Percentiles rank a stretch among this genome's conserved stretches.
phyloP scores from a whole-genome alignment of 2,888 invertebrate species.

The Liopterus haemorrhoidalis region DNA sequence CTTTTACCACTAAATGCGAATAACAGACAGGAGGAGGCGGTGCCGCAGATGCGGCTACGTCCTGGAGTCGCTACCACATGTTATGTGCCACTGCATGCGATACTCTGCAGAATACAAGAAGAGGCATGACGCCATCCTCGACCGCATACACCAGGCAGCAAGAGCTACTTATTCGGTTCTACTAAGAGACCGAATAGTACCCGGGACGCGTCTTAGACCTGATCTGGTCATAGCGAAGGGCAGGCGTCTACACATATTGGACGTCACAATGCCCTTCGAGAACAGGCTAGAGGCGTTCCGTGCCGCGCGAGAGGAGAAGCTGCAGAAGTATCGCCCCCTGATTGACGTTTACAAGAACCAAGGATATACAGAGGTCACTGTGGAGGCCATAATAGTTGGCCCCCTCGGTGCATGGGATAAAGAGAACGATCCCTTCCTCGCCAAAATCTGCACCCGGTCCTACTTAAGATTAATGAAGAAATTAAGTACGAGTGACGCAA shows the following conservation, averaged over 20 bases:
- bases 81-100: constrained; percentile 38
- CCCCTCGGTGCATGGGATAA: constrained; percentile 38
- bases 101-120: constrained; percentile 35
- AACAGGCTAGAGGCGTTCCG: constrained; percentile 31
- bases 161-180: constrained; percentile 13
- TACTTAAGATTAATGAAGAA: constrained; percentile 33
- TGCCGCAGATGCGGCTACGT: constrained; percentile 34
- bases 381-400: constrained; percentile 34
- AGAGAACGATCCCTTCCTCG: constrained; percentile 32
- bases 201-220: constrained; percentile 27
- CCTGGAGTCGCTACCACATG: constrained; percentile 39
- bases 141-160: constrained; percentile 27
- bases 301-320: constrained; percentile 31
- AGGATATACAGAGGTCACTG: constrained; percentile 21
- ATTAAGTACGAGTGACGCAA: constrained; percentile 34
- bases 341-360: constrained; percentile 5
- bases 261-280: constrained; percentile 38
- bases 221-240: constrained; percentile 32
- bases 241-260: constrained; percentile 31
- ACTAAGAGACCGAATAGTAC: constrained; percentile 18
- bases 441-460: constrained; percentile 17
- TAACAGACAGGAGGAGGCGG: no score
- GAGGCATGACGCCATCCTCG: constrained; percentile 32
- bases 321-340: constrained; percentile 20
- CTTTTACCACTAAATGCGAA: constrained; percentile 36